Evolutionary conservation across 2,888 invertebrate species (phyloP).

Genomic region (Nemurella pictetii): DNA sequence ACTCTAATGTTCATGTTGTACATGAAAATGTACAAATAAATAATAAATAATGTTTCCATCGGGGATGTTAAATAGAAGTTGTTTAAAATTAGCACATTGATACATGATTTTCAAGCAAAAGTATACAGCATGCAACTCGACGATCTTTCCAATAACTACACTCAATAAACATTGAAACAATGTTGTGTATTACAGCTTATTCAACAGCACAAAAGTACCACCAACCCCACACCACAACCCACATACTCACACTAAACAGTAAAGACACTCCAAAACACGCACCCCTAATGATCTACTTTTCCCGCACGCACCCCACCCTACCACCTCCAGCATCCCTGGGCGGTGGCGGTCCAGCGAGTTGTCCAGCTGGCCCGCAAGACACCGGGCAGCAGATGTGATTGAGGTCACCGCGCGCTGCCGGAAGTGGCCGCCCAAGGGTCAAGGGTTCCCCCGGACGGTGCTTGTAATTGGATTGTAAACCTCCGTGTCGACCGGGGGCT

Average conservation of each 20-base stretch:
- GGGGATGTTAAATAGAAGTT: too few relatives aligned
- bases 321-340: background rate
- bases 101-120: too few relatives aligned
- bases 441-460: background rate
- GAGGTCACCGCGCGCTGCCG: slow-evolving; percentile 14
- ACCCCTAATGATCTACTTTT: background rate
- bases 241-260: too few relatives aligned
- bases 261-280: background rate
- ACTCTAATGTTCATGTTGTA: too few relatives aligned
- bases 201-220: too few relatives aligned
- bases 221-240: background rate
- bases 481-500: slow-evolving; percentile 24
- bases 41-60: too few relatives aligned
- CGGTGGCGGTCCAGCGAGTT: background rate
- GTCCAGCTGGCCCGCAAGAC: background rate
- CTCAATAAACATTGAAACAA: too few relatives aligned
- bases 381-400: slow-evolving; percentile 10
- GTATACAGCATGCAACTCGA: too few relatives aligned
- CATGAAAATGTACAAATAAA: too few relatives aligned
- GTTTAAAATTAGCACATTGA: too few relatives aligned
- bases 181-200: too few relatives aligned
- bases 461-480: slow-evolving; percentile 40
- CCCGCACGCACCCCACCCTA: background rate
- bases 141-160: too few relatives aligned
- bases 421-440: background rate